Percentiles rank a stretch among this genome's conserved stretches.
phyloP scores from a whole-genome alignment of 2,113 vertebrate species.

The Rhinogobius similis region DNA sequence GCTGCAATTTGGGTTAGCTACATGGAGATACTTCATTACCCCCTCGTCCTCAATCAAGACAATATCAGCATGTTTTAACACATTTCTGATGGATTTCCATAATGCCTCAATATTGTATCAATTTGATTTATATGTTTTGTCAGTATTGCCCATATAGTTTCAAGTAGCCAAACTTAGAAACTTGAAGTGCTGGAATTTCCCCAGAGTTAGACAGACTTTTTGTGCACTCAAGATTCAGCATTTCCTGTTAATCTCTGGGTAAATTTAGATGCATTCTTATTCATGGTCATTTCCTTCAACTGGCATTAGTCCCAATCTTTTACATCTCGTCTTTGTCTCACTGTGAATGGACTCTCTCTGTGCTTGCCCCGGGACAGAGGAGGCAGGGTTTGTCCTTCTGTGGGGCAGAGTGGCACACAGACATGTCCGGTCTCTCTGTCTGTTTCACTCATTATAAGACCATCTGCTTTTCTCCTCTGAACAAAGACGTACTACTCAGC shows the following conservation, averaged over 20 bases:
- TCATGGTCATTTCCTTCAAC: slow-evolving; percentile 43
- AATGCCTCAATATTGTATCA: neutral
- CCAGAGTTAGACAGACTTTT: neutral
- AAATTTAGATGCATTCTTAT: slow-evolving; percentile 5
- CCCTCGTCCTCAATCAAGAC: too few relatives aligned
- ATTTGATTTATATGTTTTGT: neutral
- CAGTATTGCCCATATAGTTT: neutral
- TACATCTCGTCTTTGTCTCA: slow-evolving; percentile 55
- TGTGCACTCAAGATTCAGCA: neutral
- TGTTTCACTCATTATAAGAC: slow-evolving; percentile 44
- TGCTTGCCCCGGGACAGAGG: slow-evolving; percentile 24
- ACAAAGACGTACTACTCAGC: slow-evolving; percentile 31
- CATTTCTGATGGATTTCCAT: too few relatives aligned
- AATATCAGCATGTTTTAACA: too few relatives aligned
- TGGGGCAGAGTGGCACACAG: slow-evolving; percentile 35
- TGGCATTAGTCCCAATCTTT: slow-evolving; percentile 35
- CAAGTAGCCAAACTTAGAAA: neutral
- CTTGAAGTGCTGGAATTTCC: neutral
- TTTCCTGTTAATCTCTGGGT: neutral
- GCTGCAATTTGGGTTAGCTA: too few relatives aligned
- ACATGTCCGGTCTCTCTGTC: slow-evolving; percentile 48
- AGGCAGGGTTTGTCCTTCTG: slow-evolving; percentile 62
- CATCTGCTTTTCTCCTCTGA: slow-evolving; percentile 45
- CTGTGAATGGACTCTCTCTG: slow-evolving; percentile 60
- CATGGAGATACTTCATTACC: too few relatives aligned